These are phyloP conservation scores for Oncorhynchus keta DNA, from an alignment of 2,113 vertebrate genomes.

Conservation along the genomic window DNA sequence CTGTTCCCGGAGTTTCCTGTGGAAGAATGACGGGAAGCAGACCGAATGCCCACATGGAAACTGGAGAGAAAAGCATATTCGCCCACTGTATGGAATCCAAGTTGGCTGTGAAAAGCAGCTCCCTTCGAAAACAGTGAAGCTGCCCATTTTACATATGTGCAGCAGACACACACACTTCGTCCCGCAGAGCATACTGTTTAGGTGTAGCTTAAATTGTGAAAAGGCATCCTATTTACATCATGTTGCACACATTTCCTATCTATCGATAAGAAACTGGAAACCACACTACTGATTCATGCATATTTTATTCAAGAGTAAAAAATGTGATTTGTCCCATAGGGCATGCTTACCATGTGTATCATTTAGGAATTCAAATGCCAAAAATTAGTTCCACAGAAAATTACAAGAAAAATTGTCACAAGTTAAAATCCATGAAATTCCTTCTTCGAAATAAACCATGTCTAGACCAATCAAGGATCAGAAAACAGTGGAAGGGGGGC, in stretches of 20 bases:
- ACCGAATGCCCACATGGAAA: constrained; percentile 71
- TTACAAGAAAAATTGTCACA: constrained; percentile 74
- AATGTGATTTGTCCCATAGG: constrained; percentile 85
- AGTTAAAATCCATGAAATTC: constrained; percentile 79
- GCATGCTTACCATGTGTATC: constrained; percentile 85
- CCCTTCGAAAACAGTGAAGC: constrained; percentile 1
- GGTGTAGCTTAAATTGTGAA: background rate
- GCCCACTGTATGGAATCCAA: constrained; percentile 24
- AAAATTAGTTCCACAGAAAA: constrained; percentile 79
- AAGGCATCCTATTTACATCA: background rate
- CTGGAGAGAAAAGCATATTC: constrained; percentile 7
- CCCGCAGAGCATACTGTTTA: too few species aligned
- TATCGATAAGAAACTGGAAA: constrained; percentile 14
- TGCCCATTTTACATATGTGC: too few species aligned
- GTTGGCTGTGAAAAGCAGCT: constrained; percentile 19
- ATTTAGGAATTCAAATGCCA: constrained; percentile 81
- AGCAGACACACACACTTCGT: background rate
- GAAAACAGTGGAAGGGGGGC: constrained; percentile 70
- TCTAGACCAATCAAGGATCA: constrained; percentile 79
- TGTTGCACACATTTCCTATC: background rate
- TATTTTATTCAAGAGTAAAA: constrained; percentile 90
- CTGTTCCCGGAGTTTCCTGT: constrained; percentile 74
- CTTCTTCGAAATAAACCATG: constrained; percentile 75
- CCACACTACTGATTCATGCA: constrained; percentile 76
- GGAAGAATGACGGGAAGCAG: constrained; percentile 86